A percentile compares a stretch with the other conserved stretches of the same genome.
These are phyloP conservation scores for Oscheius sp. DNA, from an alignment of 1,140 invertebrate species.

Conservation along the genomic window DNA sequence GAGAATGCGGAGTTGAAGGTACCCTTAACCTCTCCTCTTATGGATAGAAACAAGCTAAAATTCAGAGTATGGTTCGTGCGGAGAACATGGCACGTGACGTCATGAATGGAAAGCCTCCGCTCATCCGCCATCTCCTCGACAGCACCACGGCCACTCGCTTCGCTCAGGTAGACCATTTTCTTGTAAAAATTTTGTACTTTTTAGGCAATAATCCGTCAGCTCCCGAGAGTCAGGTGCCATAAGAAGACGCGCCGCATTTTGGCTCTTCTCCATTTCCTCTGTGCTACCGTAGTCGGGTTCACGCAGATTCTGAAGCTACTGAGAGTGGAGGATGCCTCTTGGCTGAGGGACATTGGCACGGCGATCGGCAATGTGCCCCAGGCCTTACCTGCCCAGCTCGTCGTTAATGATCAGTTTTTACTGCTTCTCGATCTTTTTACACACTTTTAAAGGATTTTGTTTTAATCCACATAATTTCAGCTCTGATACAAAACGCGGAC, in stretches of 20 bases:
- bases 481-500: too few species aligned
- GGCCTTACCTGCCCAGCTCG: too few species aligned
- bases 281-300: neutral
- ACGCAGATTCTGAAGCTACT: too few species aligned
- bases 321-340: too few species aligned
- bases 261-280: neutral
- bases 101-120: neutral
- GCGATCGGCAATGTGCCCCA: too few species aligned
- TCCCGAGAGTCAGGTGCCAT: neutral
- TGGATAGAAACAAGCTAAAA: neutral
- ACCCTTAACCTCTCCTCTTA: too few species aligned
- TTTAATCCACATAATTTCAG: too few species aligned
- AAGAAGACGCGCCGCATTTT: neutral
- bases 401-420: too few species aligned
- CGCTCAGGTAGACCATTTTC: neutral
- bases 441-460: too few species aligned
- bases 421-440: too few species aligned
- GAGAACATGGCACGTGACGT: neutral
- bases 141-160: neutral
- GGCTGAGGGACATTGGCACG: too few species aligned
- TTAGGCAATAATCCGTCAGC: neutral
- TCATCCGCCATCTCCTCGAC: neutral
- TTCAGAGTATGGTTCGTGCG: neutral
- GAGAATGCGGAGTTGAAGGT: too few species aligned
- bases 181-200: neutral